These are phyloP conservation scores for Xyrichtys novacula DNA, from an alignment of 2,797 vertebrate species.

Conservation along the genomic window DNA sequence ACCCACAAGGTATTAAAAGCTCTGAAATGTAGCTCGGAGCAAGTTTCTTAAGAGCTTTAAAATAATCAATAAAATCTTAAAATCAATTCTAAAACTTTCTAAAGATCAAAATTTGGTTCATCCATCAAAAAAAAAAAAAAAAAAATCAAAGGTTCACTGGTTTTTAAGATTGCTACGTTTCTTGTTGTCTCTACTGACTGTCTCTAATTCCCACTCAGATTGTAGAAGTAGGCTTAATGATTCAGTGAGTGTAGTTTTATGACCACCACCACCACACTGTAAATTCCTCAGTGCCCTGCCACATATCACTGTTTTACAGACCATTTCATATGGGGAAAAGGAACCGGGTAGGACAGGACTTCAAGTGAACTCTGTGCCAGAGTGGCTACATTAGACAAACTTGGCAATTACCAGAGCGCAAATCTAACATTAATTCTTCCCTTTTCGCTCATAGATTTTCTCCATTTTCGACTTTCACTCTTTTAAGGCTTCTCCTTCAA, in stretches of 20 bases:
- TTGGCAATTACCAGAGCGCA: not conserved
- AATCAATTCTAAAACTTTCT: too few species aligned
- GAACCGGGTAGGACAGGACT: not conserved
- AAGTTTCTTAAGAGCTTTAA: too few species aligned
- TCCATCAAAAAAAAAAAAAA: too few species aligned
- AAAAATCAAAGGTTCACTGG: too few species aligned
- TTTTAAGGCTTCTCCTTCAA: conserved; percentile 20
- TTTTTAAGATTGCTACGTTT: too few species aligned
- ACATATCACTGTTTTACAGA: conserved; percentile 41
- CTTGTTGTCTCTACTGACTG: too few species aligned
- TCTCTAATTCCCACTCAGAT: not conserved
- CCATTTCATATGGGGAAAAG: conserved; percentile 30
- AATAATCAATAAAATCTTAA: too few species aligned
- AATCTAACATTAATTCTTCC: not conserved
- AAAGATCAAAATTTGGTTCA: too few species aligned
- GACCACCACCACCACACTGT: conserved; percentile 6
- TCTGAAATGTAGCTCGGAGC: too few species aligned
- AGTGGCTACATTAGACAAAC: not conserved
- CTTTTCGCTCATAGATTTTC: not conserved
- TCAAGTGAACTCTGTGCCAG: not conserved
- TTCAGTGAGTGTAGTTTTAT: conserved; percentile 18
- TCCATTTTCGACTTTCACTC: conserved; percentile 33
- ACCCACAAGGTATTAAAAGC: too few species aligned
- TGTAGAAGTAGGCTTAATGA: not conserved
- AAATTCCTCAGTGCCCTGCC: conserved; percentile 38